A percentile compares a stretch with the other conserved stretches of the same genome.
These are phyloP conservation scores for Temnothorax unifasciatus DNA, from an alignment of 2,888 invertebrate genomes.

Conservation along the genomic window DNA sequence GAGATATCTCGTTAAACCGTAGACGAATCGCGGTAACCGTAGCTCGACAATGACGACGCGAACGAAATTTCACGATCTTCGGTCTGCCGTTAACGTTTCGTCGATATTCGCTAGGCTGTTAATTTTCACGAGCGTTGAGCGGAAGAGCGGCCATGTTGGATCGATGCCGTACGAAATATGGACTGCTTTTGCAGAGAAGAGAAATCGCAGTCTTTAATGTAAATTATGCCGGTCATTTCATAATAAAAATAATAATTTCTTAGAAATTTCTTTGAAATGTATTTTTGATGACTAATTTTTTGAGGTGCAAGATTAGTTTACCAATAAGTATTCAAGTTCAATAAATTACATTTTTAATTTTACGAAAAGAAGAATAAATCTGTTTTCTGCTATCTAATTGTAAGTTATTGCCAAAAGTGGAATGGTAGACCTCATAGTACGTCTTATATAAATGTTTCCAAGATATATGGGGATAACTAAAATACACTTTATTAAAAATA, in stretches of 20 bases:
- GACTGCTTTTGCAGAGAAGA: conserved; percentile 20
- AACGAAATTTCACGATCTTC: conserved; percentile 63
- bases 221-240: not conserved
- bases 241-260: not conserved
- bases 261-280: not conserved
- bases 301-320: not conserved
- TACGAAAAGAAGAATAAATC: not conserved
- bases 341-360: conserved; percentile 3
- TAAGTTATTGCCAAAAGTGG: not conserved
- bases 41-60: conserved; percentile 57
- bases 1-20: conserved; percentile 76
- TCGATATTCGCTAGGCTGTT: conserved; percentile 72
- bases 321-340: not conserved
- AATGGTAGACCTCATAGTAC: not conserved
- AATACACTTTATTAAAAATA: not conserved
- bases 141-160: conserved; percentile 30
- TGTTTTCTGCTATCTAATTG: not conserved
- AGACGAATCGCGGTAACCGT: conserved; percentile 64
- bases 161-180: conserved; percentile 23
- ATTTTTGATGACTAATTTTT: not conserved
- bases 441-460: not conserved
- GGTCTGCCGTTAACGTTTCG: conserved; percentile 54
- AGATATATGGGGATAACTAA: not conserved
- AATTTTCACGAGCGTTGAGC: conserved; percentile 57
- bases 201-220: not conserved